These are phyloP conservation scores for Xiphias gladius DNA, from an alignment of 2,113 vertebrate genomes.

Conservation along the genomic window DNA sequence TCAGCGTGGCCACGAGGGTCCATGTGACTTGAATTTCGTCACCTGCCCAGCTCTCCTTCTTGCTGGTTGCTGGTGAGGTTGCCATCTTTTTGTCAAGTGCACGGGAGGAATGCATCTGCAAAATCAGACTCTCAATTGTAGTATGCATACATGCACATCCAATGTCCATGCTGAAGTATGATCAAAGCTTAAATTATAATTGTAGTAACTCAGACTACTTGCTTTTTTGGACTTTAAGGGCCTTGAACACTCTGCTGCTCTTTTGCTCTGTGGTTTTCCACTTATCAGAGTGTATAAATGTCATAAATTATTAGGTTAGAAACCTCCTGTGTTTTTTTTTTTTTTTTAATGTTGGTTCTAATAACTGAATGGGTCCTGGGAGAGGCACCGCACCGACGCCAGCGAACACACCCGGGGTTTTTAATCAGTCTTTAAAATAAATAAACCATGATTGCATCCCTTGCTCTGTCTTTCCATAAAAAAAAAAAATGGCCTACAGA, in stretches of 20 bases:
- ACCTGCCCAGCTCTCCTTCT: too few relatives aligned
- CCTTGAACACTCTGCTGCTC: conserved; percentile 7
- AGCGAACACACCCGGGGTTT: conserved; percentile 39
- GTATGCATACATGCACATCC: too few relatives aligned
- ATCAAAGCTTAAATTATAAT: too few relatives aligned
- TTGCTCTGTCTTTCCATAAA: conserved; percentile 34
- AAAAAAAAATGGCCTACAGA: conserved; percentile 37
- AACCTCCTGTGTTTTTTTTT: conserved; percentile 18
- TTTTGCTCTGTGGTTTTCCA: conserved; percentile 12
- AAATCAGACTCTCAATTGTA: too few relatives aligned
- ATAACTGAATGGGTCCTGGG: conserved; percentile 51
- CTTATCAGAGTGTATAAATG: conserved; percentile 32
- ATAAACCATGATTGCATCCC: conserved; percentile 54
- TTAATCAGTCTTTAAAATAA: conserved; percentile 69
- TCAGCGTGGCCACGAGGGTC: too few relatives aligned
- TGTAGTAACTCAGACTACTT: too few relatives aligned
- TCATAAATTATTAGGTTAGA: too few relatives aligned
- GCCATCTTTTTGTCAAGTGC: too few relatives aligned
- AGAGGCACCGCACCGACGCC: conserved; percentile 4
- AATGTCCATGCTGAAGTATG: too few relatives aligned
- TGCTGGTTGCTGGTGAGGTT: too few relatives aligned
- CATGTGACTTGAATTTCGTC: too few relatives aligned
- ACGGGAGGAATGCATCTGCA: too few relatives aligned
- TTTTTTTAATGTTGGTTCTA: conserved; percentile 49
- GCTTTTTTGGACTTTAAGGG: not conserved